Evolutionary conservation across 2,888 invertebrate genomes (phyloP).

Genomic region (Melanchra persicariae): DNA sequence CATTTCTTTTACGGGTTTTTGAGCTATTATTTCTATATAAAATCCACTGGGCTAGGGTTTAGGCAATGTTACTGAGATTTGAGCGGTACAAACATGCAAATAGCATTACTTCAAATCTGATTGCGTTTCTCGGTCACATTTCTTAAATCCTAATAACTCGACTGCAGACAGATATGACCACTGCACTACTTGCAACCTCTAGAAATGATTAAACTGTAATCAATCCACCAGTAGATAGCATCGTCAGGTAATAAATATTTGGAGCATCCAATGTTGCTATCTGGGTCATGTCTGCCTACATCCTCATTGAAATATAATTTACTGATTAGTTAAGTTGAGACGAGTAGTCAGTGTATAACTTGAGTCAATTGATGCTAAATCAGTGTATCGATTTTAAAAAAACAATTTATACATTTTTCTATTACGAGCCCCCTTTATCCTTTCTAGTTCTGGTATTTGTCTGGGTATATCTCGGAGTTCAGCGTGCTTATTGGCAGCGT

Average conservation of each 20-base stretch:
- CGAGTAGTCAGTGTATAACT: conserved; percentile 27
- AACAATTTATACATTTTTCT: conserved; percentile 9
- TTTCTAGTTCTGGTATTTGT: too few relatives aligned
- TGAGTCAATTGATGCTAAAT: background rate
- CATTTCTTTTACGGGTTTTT: conserved; percentile 64
- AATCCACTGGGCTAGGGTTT: conserved; percentile 16
- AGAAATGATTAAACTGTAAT: background rate
- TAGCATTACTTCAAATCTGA: background rate
- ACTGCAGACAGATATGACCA: conserved; percentile 20
- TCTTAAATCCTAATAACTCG: conserved; percentile 25
- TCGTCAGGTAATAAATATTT: background rate
- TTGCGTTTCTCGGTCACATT: conserved; percentile 16
- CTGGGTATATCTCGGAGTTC: too few relatives aligned
- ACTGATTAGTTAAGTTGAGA: background rate
- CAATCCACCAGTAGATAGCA: background rate
- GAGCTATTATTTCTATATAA: conserved; percentile 28
- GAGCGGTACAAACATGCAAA: conserved; percentile 3
- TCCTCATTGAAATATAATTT: conserved; percentile 17
- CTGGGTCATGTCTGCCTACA: conserved; percentile 30
- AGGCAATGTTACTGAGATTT: conserved; percentile 31
- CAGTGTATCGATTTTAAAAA: background rate
- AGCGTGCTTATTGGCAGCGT: too few relatives aligned
- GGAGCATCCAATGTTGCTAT: background rate
- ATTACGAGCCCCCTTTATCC: too few relatives aligned
- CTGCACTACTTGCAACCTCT: background rate